Conservation (phyloP, 2,797 vertebrate species). For the Salmo trutta region DNA sequence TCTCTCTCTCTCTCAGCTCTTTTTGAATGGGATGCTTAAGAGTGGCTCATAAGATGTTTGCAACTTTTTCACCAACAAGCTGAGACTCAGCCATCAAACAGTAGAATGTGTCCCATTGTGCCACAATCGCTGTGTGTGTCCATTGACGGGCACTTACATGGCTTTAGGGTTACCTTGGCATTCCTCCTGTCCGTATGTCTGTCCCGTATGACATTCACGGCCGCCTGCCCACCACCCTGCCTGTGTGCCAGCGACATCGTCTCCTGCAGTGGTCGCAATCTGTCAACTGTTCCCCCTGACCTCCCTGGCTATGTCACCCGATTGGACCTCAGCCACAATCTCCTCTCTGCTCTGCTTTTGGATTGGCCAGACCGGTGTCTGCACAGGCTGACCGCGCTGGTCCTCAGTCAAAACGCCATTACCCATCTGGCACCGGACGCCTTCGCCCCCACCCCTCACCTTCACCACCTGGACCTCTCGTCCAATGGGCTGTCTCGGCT, state of each 20-base stretch:
- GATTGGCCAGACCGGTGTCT: slow-evolving; percentile 79
- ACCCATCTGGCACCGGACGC: slow-evolving; percentile 74
- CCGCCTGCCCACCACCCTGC: slow-evolving; percentile 81
- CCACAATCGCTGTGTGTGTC: slow-evolving; percentile 32
- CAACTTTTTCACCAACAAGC: slow-evolving; percentile 53
- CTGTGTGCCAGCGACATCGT: slow-evolving; percentile 89
- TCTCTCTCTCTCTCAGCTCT: not conserved
- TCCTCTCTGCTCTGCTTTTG: slow-evolving; percentile 73
- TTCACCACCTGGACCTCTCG: slow-evolving; percentile 87
- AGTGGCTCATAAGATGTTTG: slow-evolving; percentile 48
- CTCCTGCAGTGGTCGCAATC: slow-evolving; percentile 86
- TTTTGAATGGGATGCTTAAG: not conserved
- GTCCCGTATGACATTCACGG: slow-evolving; percentile 53
- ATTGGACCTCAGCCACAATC: slow-evolving; percentile 89
- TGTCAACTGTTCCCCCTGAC: slow-evolving; percentile 78
- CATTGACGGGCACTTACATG: not conserved
- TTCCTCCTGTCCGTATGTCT: slow-evolving; percentile 73
- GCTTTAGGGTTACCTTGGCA: slow-evolving; percentile 60
- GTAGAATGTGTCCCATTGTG: slow-evolving; percentile 57
- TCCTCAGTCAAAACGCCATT: slow-evolving; percentile 83
- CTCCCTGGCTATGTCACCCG: slow-evolving; percentile 80
- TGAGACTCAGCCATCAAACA: slow-evolving; percentile 45
- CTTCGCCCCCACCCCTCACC: slow-evolving; percentile 76
- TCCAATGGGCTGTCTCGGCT: slow-evolving; percentile 81
- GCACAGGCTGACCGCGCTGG: slow-evolving; percentile 77